Conservation (phyloP, 2,797 vertebrate species). For the Emydoidea blandingii region DNA sequence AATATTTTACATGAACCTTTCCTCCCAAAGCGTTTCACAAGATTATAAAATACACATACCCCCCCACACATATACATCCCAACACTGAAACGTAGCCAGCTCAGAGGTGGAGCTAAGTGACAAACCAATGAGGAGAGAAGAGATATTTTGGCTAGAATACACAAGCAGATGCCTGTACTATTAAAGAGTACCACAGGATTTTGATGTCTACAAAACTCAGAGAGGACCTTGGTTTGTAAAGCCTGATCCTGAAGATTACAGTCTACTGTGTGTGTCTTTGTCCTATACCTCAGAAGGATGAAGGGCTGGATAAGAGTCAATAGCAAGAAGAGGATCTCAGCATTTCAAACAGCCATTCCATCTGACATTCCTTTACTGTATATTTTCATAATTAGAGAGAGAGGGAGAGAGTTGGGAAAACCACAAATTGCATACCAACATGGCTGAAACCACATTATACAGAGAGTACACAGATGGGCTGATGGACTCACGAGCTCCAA, state of each 20-base stretch:
- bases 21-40: not conserved
- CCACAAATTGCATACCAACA: not conserved
- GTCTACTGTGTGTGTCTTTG: not conserved
- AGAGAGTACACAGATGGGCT: not conserved
- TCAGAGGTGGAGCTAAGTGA: not conserved
- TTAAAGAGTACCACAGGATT: not conserved
- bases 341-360: not conserved
- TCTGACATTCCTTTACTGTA: not conserved
- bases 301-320: not conserved
- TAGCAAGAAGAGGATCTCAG: not conserved
- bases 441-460: not conserved
- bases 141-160: not conserved
- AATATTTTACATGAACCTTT: not conserved
- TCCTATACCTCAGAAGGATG: not conserved
- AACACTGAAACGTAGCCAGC: not conserved
- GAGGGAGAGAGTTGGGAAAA: not conserved
- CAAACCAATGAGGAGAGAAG: not conserved
- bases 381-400: not conserved
- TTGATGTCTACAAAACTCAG: not conserved
- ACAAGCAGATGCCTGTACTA: not conserved
- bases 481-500: not conserved
- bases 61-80: not conserved
- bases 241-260: not conserved
- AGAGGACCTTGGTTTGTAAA: not conserved
- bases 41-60: not conserved